phyloP scores from a whole-genome alignment of 1,140 invertebrate species.

The Macrobrachium rosenbergii region DNA sequence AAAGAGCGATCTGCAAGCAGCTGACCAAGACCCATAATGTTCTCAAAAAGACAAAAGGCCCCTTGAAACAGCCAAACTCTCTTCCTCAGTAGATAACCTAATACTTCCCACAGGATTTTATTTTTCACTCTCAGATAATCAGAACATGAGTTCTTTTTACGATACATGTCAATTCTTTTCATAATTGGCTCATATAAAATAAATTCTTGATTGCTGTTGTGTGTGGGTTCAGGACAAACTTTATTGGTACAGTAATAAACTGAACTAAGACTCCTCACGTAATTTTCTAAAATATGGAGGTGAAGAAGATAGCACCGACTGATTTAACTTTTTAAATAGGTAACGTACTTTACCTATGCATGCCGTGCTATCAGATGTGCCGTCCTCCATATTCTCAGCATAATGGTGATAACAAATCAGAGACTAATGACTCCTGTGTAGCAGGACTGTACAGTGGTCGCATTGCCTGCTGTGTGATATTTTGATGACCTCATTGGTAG shows the following conservation, averaged over 20 bases:
- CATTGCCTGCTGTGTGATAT: slow-evolving; percentile 24
- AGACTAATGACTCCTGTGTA: background rate
- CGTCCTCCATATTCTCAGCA: slow-evolving; percentile 24
- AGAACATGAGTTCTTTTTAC: background rate
- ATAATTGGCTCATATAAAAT: background rate
- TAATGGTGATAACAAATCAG: background rate
- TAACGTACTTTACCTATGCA: background rate
- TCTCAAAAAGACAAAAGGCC: slow-evolving; percentile 62
- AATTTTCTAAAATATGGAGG: too few species aligned
- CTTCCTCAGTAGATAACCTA: slow-evolving; percentile 35
- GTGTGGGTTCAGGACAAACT: too few species aligned
- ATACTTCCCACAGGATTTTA: background rate
- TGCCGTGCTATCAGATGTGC: slow-evolving; percentile 3
- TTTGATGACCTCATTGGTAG: background rate
- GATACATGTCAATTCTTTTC: background rate
- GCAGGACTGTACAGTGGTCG: background rate
- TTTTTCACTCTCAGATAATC: background rate
- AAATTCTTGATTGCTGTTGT: too few species aligned
- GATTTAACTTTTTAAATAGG: background rate
- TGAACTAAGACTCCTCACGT: too few species aligned
- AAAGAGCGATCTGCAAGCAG: slow-evolving; percentile 72
- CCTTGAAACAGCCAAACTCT: slow-evolving; percentile 54
- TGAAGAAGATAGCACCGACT: too few species aligned
- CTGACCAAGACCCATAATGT: slow-evolving; percentile 70
- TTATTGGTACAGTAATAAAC: too few species aligned